These are phyloP conservation scores for Lagria hirta DNA, from an alignment of 2,888 invertebrate genomes.

Conservation along the genomic window DNA sequence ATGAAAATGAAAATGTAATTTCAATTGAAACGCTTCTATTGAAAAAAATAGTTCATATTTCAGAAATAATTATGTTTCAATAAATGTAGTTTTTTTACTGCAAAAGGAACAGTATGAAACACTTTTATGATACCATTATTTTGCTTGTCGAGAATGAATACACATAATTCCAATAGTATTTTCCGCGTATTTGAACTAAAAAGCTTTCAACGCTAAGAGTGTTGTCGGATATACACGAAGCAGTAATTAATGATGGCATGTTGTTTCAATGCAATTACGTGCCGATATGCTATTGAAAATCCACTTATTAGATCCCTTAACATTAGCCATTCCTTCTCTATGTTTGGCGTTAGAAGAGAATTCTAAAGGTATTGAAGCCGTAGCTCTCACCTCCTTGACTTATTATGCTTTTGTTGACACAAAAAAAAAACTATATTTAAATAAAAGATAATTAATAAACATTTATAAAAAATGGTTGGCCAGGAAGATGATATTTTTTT, in stretches of 20 bases:
- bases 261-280: slow-evolving; percentile 38
- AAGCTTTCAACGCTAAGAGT: slow-evolving; percentile 10
- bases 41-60: too few species aligned
- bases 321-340: slow-evolving; percentile 18
- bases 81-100: too few species aligned
- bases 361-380: slow-evolving; percentile 13
- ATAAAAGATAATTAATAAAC: slow-evolving; percentile 31
- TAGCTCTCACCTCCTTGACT: slow-evolving; percentile 8
- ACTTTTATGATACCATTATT: too few species aligned
- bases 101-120: too few species aligned
- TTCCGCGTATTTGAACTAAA: slow-evolving; percentile 13
- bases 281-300: slow-evolving; percentile 38
- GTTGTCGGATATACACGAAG: slow-evolving; percentile 15
- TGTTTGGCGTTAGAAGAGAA: slow-evolving; percentile 7
- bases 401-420: slow-evolving; percentile 5
- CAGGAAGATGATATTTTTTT: slow-evolving; percentile 27
- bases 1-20: too few species aligned
- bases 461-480: slow-evolving; percentile 28
- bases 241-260: slow-evolving; percentile 37
- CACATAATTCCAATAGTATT: too few species aligned
- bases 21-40: too few species aligned
- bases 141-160: too few species aligned
- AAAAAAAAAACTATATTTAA: slow-evolving; percentile 1
- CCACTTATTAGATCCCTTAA: slow-evolving; percentile 32
- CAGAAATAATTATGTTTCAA: too few species aligned